Base-by-base conservation (phyloP, 2,888 invertebrate species). In the Yponomeuta evonymella region DNA sequence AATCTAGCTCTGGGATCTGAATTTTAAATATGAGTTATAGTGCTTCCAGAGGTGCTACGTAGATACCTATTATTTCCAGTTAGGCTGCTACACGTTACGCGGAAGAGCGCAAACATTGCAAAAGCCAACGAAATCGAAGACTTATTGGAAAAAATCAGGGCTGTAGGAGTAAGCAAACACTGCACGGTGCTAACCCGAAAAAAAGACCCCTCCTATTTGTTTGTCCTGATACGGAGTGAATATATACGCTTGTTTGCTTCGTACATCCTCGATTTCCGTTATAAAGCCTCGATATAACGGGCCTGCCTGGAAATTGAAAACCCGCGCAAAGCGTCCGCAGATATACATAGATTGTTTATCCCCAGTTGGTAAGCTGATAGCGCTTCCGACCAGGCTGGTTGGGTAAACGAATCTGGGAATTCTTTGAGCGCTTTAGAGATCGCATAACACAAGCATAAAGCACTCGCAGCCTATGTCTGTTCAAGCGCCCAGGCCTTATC, bases 211-310 rank as follows among this genome's bases (percentile, higher is more conserved):
- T 58, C 15, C 51, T 58, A 58, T 67, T 48, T 67, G 67, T 67
- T 67, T 15, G 48, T 48, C 67, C 43, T 15, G 23, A 67, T 67
- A 67, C 23, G 48, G 51, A 67, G 11, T 15, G 67, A 67, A 48
- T 43, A 67, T 67, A 67, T 67, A 48, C n/a, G 67, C 48, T 43
- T 67, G 67, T 67, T 67, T 67, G 15, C 67, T 33, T 48, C 15
- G 67, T 15, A 43, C 67, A 36, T 67, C 67, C 43, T 43, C 43
- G 67, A 67, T 67, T 67, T 67, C 67, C 67, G 67, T 67, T 67
- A 67, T 67, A 67, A 67, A 67, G 48, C 48, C 51, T 8, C 67
- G 43, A 12, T 48, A 67, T 23, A 67, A 11, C 65, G 65, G 30
- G 29, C 30, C 65, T 65, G 33, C 65, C 33, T 29, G 65, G 65